Evolutionary conservation across 2,888 invertebrate species (phyloP).

Genomic region (Cheilosia impressa): DNA sequence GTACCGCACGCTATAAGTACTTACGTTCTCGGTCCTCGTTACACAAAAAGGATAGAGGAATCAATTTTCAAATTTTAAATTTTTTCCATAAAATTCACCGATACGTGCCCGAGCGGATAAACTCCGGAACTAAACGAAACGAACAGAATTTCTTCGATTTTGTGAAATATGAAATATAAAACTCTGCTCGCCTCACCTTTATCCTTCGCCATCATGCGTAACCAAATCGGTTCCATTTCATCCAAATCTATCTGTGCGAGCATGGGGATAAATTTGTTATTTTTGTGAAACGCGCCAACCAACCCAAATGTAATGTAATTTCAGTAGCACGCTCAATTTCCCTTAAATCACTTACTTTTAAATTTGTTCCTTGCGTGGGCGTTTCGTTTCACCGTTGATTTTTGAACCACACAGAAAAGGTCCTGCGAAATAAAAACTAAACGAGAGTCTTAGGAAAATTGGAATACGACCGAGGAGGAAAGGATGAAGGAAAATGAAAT

Average conservation of each 20-base stretch:
- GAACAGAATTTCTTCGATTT: slow-evolving; percentile 23
- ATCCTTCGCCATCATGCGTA: slow-evolving; percentile 37
- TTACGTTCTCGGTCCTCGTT: neutral
- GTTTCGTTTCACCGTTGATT: slow-evolving; percentile 33
- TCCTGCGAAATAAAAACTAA: slow-evolving; percentile 60
- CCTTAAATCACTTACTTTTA: slow-evolving; percentile 70
- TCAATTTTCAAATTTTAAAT: slow-evolving; percentile 73
- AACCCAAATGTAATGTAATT: slow-evolving; percentile 68
- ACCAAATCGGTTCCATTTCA: slow-evolving; percentile 54
- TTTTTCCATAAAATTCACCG: slow-evolving; percentile 63
- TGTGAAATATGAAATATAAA: slow-evolving; percentile 50
- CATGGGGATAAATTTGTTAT: slow-evolving; percentile 21
- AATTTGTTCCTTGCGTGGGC: slow-evolving; percentile 44
- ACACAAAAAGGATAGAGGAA: slow-evolving; percentile 35
- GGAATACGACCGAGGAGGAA: slow-evolving; percentile 31
- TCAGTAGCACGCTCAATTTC: slow-evolving; percentile 71
- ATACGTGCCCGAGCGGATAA: slow-evolving; percentile 32
- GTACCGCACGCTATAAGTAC: slow-evolving; percentile 32
- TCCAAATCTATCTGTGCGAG: neutral
- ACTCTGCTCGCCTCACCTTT: slow-evolving; percentile 56
- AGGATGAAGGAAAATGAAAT: slow-evolving; percentile 26
- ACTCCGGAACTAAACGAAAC: slow-evolving; percentile 58
- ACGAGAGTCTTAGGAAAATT: slow-evolving; percentile 66
- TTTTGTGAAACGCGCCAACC: slow-evolving; percentile 16
- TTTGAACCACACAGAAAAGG: slow-evolving; percentile 36